Conservation (phyloP, 2,888 invertebrate genomes). For the Coenonympha glycerion region DNA sequence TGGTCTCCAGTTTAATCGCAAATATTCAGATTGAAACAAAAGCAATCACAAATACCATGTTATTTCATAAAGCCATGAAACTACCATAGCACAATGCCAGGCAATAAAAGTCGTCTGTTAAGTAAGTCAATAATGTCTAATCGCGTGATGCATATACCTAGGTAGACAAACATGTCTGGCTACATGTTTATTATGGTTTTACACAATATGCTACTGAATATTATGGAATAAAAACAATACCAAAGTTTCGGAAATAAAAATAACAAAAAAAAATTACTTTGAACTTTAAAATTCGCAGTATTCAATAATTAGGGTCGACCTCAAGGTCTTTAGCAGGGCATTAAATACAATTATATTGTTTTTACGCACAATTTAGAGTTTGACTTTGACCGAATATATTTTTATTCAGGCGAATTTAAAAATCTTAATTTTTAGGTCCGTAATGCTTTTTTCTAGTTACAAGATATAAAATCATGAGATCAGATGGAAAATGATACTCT, state of each 20-base stretch:
- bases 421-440: background rate
- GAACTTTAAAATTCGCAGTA: background rate
- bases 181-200: background rate
- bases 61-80: constrained; percentile 8
- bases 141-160: constrained; percentile 9
- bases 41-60: background rate
- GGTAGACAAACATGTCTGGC: background rate
- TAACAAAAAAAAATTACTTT: background rate
- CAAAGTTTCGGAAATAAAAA: background rate
- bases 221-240: background rate
- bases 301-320: background rate
- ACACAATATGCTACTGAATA: background rate
- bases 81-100: constrained; percentile 1
- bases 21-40: background rate
- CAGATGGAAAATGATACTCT: background rate
- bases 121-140: constrained; percentile 1
- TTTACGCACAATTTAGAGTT: constrained; percentile 6
- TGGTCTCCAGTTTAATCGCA: no score
- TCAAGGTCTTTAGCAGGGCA: background rate
- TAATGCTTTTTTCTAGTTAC: no score
- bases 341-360: background rate
- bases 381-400: constrained; percentile 16
- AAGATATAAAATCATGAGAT: background rate
- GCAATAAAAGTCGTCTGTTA: constrained; percentile 13
- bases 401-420: background rate